Base-by-base conservation (phyloP, 2,113 vertebrate genomes). In the Laticauda colubrina region DNA sequence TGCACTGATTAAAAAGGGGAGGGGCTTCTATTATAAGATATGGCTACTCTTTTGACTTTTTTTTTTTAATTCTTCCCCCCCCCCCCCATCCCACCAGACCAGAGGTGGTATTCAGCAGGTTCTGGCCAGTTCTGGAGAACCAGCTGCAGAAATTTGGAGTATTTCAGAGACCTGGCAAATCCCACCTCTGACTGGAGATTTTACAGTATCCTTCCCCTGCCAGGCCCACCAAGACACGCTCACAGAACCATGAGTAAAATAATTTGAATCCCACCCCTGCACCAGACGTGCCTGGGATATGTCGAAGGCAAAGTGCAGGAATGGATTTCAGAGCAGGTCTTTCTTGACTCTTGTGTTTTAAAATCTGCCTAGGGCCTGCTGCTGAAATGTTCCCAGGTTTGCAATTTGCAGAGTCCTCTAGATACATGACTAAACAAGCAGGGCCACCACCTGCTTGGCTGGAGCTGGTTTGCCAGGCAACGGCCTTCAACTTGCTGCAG, bases 391-490 rank as follows among this genome's bases (percentile, higher is more conserved):
- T 61, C 87, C 6, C n/a, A 85, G 86, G 54, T 88, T 56, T 39
- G 34, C 29, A 34, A 81, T 45, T 81, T 54, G 59, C 51, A 57
- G 23, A 88, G 24, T 61, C 59, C 45, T 61, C 87, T 39, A 45
- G 90, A 54, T 81, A 85, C 85, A 53, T 61, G 64, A 91, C 81
- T 91, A 91, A 89, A 29, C 39, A 81, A 89, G 85, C 43, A 89
- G 48, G 20, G 8, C 12, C 20, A 39, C 51, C 43, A 51, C 64
- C 90, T 55, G 5, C 15, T 85, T 85, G 45, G 55, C 45, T 91
- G 29, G 26, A n/a, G 59, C 51, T 57, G 34, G 85, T 29, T 64
- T 48, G 55, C 64, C 81, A 81, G 93, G 93, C 69, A 85, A 43
- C 45, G 34, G 34, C 23, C 53, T 89, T 29, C 45, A 5, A 54